phyloP scores from a whole-genome alignment of 2,888 invertebrate genomes.

The Chymomyza amoena region DNA sequence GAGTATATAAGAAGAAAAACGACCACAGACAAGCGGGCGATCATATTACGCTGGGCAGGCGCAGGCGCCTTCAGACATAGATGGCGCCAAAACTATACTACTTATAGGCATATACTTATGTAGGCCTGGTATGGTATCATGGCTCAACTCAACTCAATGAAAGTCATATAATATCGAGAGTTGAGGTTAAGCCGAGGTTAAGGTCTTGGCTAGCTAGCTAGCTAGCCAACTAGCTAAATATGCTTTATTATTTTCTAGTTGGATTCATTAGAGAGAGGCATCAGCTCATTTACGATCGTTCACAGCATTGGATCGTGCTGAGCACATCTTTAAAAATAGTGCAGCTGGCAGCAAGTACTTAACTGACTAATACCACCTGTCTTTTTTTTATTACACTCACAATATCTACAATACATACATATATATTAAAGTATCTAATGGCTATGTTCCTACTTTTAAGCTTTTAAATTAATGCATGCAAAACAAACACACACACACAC shows the following conservation, averaged over 20 bases:
- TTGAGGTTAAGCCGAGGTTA: neutral
- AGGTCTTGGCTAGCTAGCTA: neutral
- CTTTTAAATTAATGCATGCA: slow-evolving; percentile 45
- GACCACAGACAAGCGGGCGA: slow-evolving; percentile 33
- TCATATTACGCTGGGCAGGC: slow-evolving; percentile 50
- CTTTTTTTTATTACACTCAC: slow-evolving; percentile 12
- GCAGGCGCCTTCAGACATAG: slow-evolving; percentile 25
- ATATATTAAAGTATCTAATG: slow-evolving; percentile 3
- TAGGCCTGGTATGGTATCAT: neutral
- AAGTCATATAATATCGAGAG: neutral
- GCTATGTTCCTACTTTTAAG: slow-evolving; percentile 13
- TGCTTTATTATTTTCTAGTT: neutral
- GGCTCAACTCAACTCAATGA: neutral
- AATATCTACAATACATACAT: neutral
- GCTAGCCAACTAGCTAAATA: neutral
- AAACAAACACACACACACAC: slow-evolving; percentile 14
- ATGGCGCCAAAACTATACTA: slow-evolving; percentile 25
- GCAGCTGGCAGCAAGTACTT: slow-evolving; percentile 32
- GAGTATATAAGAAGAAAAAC: no score
- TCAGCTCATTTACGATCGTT: neutral
- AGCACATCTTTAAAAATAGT: slow-evolving; percentile 74
- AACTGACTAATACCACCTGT: slow-evolving; percentile 35
- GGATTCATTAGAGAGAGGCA: neutral
- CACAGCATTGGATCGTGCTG: slow-evolving; percentile 24
- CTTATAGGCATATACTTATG: neutral